Conservation (phyloP, 2,113 vertebrate species). For the Oncorhynchus masou region DNA sequence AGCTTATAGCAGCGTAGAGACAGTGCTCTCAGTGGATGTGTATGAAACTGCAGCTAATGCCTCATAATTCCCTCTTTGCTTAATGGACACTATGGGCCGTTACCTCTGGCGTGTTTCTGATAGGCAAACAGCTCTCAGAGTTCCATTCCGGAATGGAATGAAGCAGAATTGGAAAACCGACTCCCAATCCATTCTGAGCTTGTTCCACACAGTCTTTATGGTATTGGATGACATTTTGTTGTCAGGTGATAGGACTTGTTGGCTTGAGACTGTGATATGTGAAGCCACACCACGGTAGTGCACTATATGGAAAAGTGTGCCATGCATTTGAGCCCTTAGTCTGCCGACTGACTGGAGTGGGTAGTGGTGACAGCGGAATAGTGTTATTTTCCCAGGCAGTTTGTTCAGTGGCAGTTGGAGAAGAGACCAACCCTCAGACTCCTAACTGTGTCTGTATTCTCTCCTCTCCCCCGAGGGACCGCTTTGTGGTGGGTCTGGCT, state of each 20-base stretch:
- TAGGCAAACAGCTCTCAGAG: neutral
- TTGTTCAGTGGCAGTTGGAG: neutral
- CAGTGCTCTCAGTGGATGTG: neutral
- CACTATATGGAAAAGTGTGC: too few relatives aligned
- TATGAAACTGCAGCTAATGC: neutral
- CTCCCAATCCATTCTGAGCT: neutral
- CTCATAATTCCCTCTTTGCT: neutral
- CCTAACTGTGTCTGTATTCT: neutral
- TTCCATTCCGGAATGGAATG: neutral
- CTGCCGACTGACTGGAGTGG: neutral
- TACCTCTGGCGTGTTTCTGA: neutral
- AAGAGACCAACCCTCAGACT: neutral
- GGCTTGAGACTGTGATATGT: too few relatives aligned
- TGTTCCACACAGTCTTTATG: neutral
- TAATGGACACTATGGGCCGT: neutral
- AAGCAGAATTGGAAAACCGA: neutral
- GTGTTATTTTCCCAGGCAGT: neutral
- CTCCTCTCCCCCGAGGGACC: neutral
- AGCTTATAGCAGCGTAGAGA: constrained; percentile 1
- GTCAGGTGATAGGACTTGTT: neutral
- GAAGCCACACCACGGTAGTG: too few relatives aligned
- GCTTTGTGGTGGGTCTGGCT: neutral
- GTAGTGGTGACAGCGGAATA: neutral
- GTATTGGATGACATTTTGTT: neutral
- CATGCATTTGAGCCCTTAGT: neutral